These are phyloP conservation scores for Furcula furcula DNA, from an alignment of 2,888 invertebrate species.

Conservation along the genomic window DNA sequence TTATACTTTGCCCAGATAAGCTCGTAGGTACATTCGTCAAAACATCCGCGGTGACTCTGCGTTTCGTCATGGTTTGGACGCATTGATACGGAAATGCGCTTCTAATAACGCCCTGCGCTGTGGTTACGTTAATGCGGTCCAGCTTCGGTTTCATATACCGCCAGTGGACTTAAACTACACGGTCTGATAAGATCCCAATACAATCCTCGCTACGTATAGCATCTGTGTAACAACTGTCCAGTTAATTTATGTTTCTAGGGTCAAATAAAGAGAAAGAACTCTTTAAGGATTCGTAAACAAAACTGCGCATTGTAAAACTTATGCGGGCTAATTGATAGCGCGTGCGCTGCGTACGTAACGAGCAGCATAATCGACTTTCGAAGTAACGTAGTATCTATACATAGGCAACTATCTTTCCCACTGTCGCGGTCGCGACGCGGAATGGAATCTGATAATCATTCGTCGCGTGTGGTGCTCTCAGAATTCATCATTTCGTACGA, in stretches of 20 bases:
- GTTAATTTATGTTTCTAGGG: slow-evolving; percentile 26
- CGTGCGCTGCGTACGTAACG: slow-evolving; percentile 48
- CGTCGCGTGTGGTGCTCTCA: not conserved
- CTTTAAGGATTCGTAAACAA: slow-evolving; percentile 43
- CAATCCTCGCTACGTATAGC: slow-evolving; percentile 7
- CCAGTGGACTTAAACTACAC: slow-evolving; percentile 19
- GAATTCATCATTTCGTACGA: not conserved
- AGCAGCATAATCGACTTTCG: slow-evolving; percentile 40
- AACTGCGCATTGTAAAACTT: slow-evolving; percentile 48
- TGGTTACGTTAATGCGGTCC: slow-evolving; percentile 37
- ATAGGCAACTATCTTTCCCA: slow-evolving; percentile 15
- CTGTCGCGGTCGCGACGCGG: slow-evolving; percentile 3
- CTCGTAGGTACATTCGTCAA: slow-evolving; percentile 28
- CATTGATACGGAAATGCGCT: slow-evolving; percentile 56
- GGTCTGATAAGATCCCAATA: slow-evolving; percentile 18
- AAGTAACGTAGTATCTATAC: slow-evolving; percentile 28
- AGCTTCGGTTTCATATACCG: slow-evolving; percentile 32
- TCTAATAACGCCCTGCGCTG: slow-evolving; percentile 38
- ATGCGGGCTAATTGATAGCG: slow-evolving; percentile 60
- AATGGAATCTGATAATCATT: not conserved
- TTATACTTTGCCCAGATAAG: slow-evolving; percentile 28
- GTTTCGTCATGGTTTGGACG: slow-evolving; percentile 46
- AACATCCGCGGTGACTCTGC: slow-evolving; percentile 34
- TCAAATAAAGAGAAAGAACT: slow-evolving; percentile 38
- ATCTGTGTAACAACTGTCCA: slow-evolving; percentile 16